phyloP scores from a whole-genome alignment of 2,888 invertebrate genomes.

The Halictus ligatus region DNA sequence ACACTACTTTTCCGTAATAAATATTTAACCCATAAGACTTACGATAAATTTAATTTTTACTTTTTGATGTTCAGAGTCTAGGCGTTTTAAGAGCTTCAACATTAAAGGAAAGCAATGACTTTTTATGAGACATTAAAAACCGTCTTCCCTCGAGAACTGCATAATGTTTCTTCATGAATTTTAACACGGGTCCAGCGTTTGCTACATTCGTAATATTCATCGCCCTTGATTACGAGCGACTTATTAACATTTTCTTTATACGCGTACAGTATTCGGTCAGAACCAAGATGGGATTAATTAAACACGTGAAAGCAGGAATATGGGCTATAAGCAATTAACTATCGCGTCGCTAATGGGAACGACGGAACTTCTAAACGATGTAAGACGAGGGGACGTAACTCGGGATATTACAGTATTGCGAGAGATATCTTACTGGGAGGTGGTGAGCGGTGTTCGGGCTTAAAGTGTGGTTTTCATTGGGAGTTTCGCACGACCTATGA shows the following conservation, averaged over 20 bases:
- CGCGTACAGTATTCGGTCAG: background rate
- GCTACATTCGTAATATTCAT: background rate
- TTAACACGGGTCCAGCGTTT: background rate
- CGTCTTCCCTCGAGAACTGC: background rate
- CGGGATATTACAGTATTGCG: background rate
- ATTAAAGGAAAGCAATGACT: background rate
- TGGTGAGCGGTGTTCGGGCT: background rate
- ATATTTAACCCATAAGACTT: background rate
- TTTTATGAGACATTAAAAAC: conserved; percentile 5
- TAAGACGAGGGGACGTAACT: background rate
- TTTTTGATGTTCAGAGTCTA: background rate
- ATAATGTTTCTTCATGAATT: background rate
- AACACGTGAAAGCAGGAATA: background rate
- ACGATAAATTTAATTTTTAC: too few relatives aligned
- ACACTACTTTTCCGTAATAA: background rate
- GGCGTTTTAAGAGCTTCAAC: background rate
- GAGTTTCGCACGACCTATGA: background rate
- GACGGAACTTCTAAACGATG: background rate
- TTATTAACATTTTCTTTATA: background rate
- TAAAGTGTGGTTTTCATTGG: background rate
- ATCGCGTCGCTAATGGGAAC: background rate
- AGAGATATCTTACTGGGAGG: background rate
- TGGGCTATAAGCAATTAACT: background rate
- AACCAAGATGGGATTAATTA: background rate
- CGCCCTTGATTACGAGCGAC: background rate